phyloP scores from a whole-genome alignment of 2,888 invertebrate species.

The Atethmia centrago region DNA sequence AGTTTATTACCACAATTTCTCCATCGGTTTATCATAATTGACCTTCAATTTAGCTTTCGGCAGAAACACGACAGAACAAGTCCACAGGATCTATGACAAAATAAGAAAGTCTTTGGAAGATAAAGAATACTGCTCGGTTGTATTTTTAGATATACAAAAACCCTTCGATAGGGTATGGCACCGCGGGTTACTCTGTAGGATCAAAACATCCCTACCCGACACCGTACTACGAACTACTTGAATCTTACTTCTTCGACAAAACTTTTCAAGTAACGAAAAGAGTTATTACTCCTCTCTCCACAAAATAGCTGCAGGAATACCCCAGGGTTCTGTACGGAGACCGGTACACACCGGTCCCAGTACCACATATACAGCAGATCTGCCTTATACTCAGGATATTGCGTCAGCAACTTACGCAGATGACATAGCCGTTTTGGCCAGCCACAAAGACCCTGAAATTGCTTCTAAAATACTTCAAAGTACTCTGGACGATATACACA shows the following conservation, averaged over 20 bases:
- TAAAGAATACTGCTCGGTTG: background rate
- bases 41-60: background rate
- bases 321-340: background rate
- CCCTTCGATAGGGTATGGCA: background rate
- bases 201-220: background rate
- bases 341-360: too few species aligned
- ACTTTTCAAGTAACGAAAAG: background rate
- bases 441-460: background rate
- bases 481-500: background rate
- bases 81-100: background rate
- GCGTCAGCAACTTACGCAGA: background rate
- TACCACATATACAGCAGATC: background rate
- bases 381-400: background rate
- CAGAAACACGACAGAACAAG: background rate
- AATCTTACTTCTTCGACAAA: background rate
- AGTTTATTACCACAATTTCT: too few species aligned
- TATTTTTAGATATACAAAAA: background rate
- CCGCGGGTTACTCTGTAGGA: background rate
- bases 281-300: background rate
- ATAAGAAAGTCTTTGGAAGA: background rate
- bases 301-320: background rate
- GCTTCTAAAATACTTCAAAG: background rate
- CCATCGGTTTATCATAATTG: too few species aligned
- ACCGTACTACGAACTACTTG: background rate
- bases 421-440: background rate